Evolutionary conservation across 2,797 vertebrate genomes (phyloP).

Genomic region (Sebastes nivosus): DNA sequence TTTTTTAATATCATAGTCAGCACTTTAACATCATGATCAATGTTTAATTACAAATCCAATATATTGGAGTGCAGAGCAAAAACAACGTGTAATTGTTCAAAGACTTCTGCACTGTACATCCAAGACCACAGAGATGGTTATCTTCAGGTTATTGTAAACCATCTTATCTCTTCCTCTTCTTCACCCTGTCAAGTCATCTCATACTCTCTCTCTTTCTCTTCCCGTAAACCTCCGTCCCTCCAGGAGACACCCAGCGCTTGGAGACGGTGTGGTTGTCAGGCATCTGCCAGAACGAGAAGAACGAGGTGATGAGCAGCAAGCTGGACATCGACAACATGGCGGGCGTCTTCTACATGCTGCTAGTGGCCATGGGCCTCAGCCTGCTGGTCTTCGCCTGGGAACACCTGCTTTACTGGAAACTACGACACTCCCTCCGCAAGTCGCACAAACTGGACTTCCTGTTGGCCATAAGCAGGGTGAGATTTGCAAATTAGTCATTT

Average conservation of each 20-base stretch:
- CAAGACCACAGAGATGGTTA: background rate
- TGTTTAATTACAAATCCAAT: background rate
- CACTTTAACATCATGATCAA: background rate
- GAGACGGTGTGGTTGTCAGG: slow-evolving; percentile 98
- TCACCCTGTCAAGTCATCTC: background rate
- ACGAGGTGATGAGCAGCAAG: slow-evolving; percentile 98
- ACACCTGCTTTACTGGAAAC: slow-evolving; percentile 96
- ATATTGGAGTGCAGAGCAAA: background rate
- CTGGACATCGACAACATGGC: slow-evolving; percentile 99
- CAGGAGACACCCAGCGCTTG: slow-evolving; percentile 96
- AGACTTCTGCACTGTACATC: background rate
- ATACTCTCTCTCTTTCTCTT: background rate
- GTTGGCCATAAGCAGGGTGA: slow-evolving; percentile 96
- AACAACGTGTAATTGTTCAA: background rate
- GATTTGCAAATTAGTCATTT: slow-evolving; percentile 9
- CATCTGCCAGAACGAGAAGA: slow-evolving; percentile 99
- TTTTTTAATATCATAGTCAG: background rate
- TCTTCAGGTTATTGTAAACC: background rate
- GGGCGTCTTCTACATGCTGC: slow-evolving; percentile 98
- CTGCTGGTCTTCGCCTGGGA: slow-evolving; percentile 98
- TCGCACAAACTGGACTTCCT: slow-evolving; percentile 90
- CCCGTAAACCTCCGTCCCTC: background rate
- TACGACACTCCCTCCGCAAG: slow-evolving; percentile 90
- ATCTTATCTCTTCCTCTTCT: background rate
- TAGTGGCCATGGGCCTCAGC: slow-evolving; percentile 98